Conservation (phyloP, 2,888 invertebrate genomes). For the Drosophila kokeensis region DNA sequence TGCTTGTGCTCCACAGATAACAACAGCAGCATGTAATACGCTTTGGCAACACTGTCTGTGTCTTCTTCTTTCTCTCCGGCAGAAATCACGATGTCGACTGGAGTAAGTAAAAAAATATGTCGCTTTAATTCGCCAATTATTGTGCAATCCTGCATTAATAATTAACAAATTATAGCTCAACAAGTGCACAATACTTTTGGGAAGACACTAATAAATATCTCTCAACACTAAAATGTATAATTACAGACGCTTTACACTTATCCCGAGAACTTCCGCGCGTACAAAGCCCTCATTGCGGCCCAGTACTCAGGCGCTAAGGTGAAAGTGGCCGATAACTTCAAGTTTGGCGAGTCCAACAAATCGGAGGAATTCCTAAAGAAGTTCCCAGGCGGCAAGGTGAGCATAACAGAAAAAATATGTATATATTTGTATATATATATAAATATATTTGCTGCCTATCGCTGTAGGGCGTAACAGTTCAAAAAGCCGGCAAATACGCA, state of each 20-base stretch:
- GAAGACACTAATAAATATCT: slow-evolving; percentile 27
- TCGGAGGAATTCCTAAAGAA: slow-evolving; percentile 94
- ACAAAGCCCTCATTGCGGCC: slow-evolving; percentile 98
- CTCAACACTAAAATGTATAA: slow-evolving; percentile 25
- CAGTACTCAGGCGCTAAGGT: slow-evolving; percentile 96
- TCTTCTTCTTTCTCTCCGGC: slow-evolving; percentile 85
- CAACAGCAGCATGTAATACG: slow-evolving; percentile 9
- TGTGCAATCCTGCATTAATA: slow-evolving; percentile 64
- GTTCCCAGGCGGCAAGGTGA: slow-evolving; percentile 98
- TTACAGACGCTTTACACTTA: slow-evolving; percentile 96
- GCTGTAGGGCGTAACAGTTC: slow-evolving; percentile 22
- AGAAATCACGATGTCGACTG: slow-evolving; percentile 89
- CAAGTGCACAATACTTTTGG: slow-evolving; percentile 1
- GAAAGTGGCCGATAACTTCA: slow-evolving; percentile 93
- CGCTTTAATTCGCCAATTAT: slow-evolving; percentile 74
- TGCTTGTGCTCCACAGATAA: slow-evolving; percentile 29
- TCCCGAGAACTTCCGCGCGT: slow-evolving; percentile 98
- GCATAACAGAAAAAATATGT: slow-evolving; percentile 58
- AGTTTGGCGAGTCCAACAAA: slow-evolving; percentile 97
- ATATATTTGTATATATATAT: neutral
- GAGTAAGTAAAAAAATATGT: slow-evolving; percentile 87
- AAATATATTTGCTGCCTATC: neutral
- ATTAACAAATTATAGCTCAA: slow-evolving; percentile 29
- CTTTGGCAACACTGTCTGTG: slow-evolving; percentile 39
- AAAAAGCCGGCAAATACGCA: slow-evolving; percentile 59